Percentiles rank a stretch among this genome's conserved stretches.
These are phyloP conservation scores for Netelia fuscicornis DNA, from an alignment of 2,888 invertebrate species.

Conservation along the genomic window DNA sequence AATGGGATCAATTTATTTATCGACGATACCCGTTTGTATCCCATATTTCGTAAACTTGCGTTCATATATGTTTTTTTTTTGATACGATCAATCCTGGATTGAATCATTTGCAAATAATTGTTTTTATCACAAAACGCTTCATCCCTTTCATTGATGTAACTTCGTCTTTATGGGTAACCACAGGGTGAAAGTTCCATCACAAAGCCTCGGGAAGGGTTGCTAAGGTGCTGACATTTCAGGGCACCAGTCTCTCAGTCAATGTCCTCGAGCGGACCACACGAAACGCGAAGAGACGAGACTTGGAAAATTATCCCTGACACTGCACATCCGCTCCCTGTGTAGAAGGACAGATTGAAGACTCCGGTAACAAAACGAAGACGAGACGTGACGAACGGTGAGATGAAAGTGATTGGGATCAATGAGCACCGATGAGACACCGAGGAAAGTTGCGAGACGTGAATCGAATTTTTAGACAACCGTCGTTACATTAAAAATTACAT, in stretches of 20 bases:
- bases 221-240: constrained; percentile 29
- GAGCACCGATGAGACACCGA: too few relatives aligned
- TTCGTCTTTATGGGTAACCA: constrained; percentile 1
- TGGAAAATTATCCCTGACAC: constrained; percentile 6
- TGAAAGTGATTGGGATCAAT: neutral
- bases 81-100: too few relatives aligned
- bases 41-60: too few relatives aligned
- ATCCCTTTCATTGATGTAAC: neutral
- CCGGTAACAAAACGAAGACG: neutral
- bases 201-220: constrained; percentile 8
- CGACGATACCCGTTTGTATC: too few relatives aligned
- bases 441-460: too few relatives aligned
- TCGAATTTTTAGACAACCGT: too few relatives aligned
- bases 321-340: neutral
- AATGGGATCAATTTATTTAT: too few relatives aligned
- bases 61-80: too few relatives aligned
- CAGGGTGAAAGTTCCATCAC: constrained; percentile 5
- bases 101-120: too few relatives aligned
- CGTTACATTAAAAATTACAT: too few relatives aligned
- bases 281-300: constrained; percentile 3
- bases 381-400: neutral
- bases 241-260: constrained; percentile 29
- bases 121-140: too few relatives aligned
- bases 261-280: constrained; percentile 12
- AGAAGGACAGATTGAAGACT: neutral